Conservation (phyloP, 2,113 vertebrate genomes). For the Ondatra zibethicus region DNA sequence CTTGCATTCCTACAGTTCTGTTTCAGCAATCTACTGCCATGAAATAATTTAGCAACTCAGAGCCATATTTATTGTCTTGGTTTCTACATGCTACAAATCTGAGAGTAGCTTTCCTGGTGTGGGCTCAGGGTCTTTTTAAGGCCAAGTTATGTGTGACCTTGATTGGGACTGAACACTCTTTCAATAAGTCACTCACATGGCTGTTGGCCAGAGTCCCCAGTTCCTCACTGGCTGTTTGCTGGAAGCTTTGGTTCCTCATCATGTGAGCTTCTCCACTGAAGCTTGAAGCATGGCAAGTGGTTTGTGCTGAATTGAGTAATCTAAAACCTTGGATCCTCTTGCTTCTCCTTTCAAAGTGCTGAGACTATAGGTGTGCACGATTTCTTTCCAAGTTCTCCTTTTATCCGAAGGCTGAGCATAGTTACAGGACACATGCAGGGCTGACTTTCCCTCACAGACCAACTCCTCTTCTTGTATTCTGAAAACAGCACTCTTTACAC, state of each 20-base stretch:
- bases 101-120: not conserved
- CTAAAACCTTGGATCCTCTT: not conserved
- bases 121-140: not conserved
- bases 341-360: not conserved
- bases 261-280: not conserved
- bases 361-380: not conserved
- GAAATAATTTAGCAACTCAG: not conserved
- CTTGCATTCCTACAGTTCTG: not conserved
- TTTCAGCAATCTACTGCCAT: not conserved
- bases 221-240: not conserved
- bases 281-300: not conserved
- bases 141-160: not conserved
- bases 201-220: not conserved
- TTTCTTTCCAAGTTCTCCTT: not conserved
- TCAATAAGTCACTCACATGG: not conserved
- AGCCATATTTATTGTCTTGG: not conserved
- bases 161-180: not conserved
- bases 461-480: not conserved
- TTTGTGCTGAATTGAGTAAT: not conserved
- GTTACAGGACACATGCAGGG: rapidly evolving
- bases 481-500: not conserved
- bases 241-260: not conserved
- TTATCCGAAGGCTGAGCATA: not conserved
- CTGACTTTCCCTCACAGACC: not conserved
- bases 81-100: not conserved